Conservation (phyloP, 1,140 invertebrate species). For the Bombus affinis region DNA sequence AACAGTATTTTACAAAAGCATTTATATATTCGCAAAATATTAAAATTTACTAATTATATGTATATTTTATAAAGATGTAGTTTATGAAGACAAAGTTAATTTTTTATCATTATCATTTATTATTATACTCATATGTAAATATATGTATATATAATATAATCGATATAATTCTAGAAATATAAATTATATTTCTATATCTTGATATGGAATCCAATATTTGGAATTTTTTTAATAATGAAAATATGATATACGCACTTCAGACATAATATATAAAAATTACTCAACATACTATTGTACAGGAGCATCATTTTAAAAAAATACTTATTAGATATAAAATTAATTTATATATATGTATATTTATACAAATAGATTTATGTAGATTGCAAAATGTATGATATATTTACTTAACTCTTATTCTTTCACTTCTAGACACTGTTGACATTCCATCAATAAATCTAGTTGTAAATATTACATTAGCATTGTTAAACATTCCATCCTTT, state of each 20-base stretch:
- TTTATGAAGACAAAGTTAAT: neutral
- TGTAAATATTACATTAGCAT: conserved; percentile 98
- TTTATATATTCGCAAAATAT: conserved; percentile 5
- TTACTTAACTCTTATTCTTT: conserved; percentile 64
- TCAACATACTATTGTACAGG: conserved; percentile 19
- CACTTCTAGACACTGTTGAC: conserved; percentile 92
- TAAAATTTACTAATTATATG: neutral
- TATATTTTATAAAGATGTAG: neutral
- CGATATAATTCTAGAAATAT: neutral
- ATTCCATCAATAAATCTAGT: conserved; percentile 98
- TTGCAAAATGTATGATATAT: neutral
- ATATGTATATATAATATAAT: neutral
- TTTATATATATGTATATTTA: conserved; percentile 16
- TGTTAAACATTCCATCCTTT: conserved; percentile 99
- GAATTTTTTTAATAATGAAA: conserved; percentile 14
- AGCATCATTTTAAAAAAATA: neutral
- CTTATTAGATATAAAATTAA: conserved; percentile 22
- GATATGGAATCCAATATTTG: conserved; percentile 11
- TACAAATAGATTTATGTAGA: conserved; percentile 25
- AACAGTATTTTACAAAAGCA: neutral
- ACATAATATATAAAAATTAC: conserved; percentile 1
- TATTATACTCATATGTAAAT: neutral
- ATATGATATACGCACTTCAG: neutral
- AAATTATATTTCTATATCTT: neutral
- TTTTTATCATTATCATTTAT: neutral